Evolutionary conservation across 2,888 invertebrate genomes (phyloP).

Genomic region (Eupithecia dodoneata): DNA sequence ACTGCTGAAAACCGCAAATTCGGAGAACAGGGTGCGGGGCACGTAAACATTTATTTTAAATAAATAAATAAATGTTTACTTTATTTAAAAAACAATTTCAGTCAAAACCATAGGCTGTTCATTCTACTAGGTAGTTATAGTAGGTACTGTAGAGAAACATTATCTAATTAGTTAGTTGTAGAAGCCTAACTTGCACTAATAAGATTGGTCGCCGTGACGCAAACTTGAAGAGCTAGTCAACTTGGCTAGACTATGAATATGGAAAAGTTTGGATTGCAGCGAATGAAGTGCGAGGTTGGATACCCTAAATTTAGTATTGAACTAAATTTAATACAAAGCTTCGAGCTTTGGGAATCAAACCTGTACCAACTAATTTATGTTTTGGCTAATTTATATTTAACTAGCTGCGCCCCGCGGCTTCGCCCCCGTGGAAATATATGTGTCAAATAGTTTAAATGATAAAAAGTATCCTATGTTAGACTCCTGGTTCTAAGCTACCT

Average conservation of each 20-base stretch:
- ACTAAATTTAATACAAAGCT: not conserved
- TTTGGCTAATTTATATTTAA: not conserved
- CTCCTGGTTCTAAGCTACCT: too few species aligned
- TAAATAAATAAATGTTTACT: not conserved
- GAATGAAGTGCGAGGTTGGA: constrained; percentile 8
- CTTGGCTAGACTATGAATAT: constrained; percentile 17
- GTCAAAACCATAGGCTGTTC: not conserved
- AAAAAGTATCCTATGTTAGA: too few species aligned
- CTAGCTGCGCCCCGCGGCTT: too few species aligned
- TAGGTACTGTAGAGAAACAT: not conserved
- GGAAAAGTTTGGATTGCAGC: constrained; percentile 15
- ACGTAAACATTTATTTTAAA: not conserved
- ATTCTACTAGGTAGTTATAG: not conserved
- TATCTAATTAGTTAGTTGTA: constrained; percentile 13
- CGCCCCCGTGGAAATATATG: too few species aligned
- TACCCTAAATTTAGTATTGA: constrained; percentile 6
- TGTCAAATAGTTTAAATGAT: too few species aligned
- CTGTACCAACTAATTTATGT: not conserved
- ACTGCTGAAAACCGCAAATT: not conserved
- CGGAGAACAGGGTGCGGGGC: not conserved
- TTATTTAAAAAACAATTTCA: not conserved
- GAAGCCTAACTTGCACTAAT: constrained; percentile 12
- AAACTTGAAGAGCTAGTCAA: constrained; percentile 9
- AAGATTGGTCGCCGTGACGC: constrained; percentile 8
- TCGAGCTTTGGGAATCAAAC: not conserved